phyloP scores from a whole-genome alignment of 2,113 vertebrate genomes.

The Tretioscincus oriximinensis region DNA sequence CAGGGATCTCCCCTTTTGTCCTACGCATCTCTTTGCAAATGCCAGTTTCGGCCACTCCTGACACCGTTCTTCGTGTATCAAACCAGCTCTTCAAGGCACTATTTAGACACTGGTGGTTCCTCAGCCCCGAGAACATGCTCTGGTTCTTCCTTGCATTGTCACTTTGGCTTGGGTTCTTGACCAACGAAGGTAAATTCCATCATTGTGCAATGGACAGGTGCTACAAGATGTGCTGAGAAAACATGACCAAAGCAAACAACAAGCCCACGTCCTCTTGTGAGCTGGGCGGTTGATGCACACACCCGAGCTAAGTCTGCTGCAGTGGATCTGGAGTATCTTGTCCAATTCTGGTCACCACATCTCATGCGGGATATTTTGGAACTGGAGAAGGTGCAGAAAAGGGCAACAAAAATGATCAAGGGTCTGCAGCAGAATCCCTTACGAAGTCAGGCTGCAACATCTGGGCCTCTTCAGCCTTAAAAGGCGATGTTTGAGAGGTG shows the following conservation, averaged over 20 bases:
- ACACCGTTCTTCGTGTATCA: background rate
- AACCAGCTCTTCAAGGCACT: background rate
- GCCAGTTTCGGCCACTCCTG: background rate
- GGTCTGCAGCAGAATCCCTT: too few relatives aligned
- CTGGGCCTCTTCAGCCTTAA: too few relatives aligned
- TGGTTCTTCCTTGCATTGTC: background rate
- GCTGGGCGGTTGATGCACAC: background rate
- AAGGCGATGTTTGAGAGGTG: too few relatives aligned
- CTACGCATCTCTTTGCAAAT: background rate
- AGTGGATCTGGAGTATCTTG: too few relatives aligned
- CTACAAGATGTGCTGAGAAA: background rate
- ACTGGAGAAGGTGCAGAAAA: too few relatives aligned
- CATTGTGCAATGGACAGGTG: background rate
- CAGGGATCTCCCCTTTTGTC: background rate
- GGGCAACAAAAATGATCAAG: too few relatives aligned
- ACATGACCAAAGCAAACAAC: background rate
- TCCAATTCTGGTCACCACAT: too few relatives aligned
- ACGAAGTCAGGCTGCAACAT: too few relatives aligned
- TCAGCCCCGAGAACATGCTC: background rate
- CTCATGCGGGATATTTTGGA: too few relatives aligned
- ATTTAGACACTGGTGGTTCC: fast-evolving
- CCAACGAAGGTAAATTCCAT: background rate
- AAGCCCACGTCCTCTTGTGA: background rate
- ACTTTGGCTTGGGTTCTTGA: fast-evolving
- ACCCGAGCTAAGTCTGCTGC: too few relatives aligned